A percentile compares a stretch with the other conserved stretches of the same genome.
Conservation (phyloP, 2,113 vertebrate genomes). For the Onychostoma macrolepis region DNA sequence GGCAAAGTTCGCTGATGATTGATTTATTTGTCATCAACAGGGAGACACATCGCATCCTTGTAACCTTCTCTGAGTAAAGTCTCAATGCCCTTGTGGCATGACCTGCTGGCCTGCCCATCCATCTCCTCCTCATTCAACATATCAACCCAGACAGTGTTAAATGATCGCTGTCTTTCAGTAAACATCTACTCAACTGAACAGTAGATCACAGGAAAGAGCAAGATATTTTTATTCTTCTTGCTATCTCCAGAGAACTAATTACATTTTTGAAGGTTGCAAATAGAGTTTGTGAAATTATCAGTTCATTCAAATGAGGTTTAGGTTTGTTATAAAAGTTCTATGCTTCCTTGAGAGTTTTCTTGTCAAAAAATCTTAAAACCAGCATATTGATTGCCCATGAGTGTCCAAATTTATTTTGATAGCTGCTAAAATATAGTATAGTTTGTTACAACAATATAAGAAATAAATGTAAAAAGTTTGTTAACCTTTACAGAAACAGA, state of each 20-base stretch:
- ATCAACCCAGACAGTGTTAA: conserved; percentile 56
- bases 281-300: neutral
- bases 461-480: neutral
- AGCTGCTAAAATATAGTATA: neutral
- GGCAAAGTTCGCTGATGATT: conserved; percentile 55
- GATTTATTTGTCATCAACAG: conserved; percentile 64
- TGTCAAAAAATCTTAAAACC: neutral
- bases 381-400: neutral
- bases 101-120: conserved; percentile 69
- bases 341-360: neutral
- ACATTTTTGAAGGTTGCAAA: conserved; percentile 14
- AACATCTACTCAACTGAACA: conserved; percentile 7
- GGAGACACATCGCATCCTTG: conserved; percentile 63
- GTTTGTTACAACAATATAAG: neutral
- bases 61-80: conserved; percentile 57
- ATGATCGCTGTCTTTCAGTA: conserved; percentile 27
- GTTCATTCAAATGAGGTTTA: conserved; percentile 20
- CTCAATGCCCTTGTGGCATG: conserved; percentile 64
- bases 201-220: neutral
- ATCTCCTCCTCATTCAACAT: conserved; percentile 57
- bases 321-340: neutral
- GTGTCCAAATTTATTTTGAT: neutral
- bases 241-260: conserved; percentile 21
- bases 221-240: neutral
- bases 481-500: too few species aligned